Conservation (phyloP, 2,113 vertebrate genomes). For the Falco punctatus region DNA sequence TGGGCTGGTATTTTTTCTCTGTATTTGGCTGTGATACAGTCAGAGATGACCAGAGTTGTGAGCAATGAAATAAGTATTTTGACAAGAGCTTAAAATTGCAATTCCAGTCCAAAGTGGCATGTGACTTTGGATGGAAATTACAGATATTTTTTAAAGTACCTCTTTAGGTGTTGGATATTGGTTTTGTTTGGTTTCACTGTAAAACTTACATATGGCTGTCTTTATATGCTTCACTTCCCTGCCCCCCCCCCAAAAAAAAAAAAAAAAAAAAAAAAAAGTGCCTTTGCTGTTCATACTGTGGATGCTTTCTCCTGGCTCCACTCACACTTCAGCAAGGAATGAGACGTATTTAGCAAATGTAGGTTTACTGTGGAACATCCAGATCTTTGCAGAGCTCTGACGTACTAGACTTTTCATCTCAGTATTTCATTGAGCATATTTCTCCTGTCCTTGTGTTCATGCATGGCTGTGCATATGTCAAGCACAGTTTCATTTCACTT, state of each 20-base stretch:
- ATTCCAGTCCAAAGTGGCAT: background rate
- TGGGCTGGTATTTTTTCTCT: background rate
- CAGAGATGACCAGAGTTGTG: conserved; percentile 2
- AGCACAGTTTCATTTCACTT: background rate
- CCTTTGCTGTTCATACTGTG: background rate
- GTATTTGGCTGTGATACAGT: background rate
- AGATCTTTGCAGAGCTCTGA: conserved; percentile 8
- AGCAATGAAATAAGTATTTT: background rate
- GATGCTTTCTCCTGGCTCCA: background rate
- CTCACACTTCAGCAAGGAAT: background rate
- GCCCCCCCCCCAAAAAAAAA: fast-evolving
- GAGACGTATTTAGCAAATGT: background rate
- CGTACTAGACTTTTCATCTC: background rate
- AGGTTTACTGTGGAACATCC: background rate
- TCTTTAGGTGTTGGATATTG: background rate
- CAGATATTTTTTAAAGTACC: background rate
- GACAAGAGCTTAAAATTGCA: background rate
- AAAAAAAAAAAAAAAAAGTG: background rate
- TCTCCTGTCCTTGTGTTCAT: background rate
- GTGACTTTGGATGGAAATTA: background rate
- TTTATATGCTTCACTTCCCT: background rate
- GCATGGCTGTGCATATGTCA: background rate
- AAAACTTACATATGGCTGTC: background rate
- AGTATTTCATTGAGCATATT: background rate
- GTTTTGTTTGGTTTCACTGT: background rate